Evolutionary conservation across 1,140 invertebrate genomes (phyloP).

Genomic region (Schlechtendalia chinensis): DNA sequence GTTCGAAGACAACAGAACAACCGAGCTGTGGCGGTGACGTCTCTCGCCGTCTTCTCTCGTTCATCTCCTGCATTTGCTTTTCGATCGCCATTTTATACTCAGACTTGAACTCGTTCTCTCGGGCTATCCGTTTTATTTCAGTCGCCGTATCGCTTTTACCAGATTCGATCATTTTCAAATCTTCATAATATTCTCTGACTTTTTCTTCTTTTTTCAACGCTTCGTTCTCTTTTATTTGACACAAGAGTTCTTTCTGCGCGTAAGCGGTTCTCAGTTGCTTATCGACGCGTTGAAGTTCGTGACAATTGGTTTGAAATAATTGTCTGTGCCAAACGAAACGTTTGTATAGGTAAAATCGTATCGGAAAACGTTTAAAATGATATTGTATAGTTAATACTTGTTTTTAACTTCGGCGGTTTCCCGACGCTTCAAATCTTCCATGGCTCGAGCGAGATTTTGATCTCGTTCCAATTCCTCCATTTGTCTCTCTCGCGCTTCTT

Average conservation of each 20-base stretch:
- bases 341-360: too few relatives aligned
- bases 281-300: neutral
- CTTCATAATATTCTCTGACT: neutral
- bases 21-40: too few relatives aligned
- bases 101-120: neutral
- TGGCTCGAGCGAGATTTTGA: constrained; percentile 21
- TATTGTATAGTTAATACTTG: neutral
- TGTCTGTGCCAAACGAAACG: neutral
- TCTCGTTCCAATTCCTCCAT: constrained; percentile 7
- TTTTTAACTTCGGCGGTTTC: constrained; percentile 8
- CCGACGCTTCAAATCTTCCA: constrained; percentile 5
- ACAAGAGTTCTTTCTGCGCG: constrained; percentile 9
- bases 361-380: neutral
- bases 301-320: neutral
- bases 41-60: neutral
- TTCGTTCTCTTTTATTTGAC: constrained; percentile 41
- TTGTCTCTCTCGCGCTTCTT: constrained; percentile 10
- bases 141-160: neutral
- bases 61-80: neutral
- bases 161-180: constrained; percentile 8
- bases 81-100: constrained; percentile 5
- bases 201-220: constrained; percentile 7
- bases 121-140: neutral
- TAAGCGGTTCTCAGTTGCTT: constrained; percentile 9
- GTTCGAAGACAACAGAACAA: too few relatives aligned